Base-by-base conservation (phyloP, 2,113 vertebrate species). In the Dromiciops gliroides region DNA sequence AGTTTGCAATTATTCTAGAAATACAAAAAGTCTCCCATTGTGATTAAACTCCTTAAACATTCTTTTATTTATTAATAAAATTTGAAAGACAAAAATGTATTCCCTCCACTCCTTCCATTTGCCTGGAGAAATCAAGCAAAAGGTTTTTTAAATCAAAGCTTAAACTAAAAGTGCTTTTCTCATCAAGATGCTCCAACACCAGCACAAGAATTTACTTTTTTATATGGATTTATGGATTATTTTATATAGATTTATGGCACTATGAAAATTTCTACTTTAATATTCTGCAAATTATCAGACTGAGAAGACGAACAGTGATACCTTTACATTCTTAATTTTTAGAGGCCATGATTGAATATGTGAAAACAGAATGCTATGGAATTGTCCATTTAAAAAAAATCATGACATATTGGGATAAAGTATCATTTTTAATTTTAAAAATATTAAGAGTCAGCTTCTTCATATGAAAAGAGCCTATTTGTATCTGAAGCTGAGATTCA, bases 401-500 rank as follows among this genome's bases (percentile, higher is more conserved):
- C 16, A 16, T 47, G 95, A 51, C 23, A 90, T 2, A 93, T n/a
- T 49, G 31, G 3, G 37, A 90, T 90, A 91, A 89, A 92, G 56
- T 48, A 89, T 88, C 25, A 16, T 44, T 89, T 94, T 23, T 93
- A 90, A 50, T 93, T 91, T 91, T 67, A 88, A 94, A 93, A 91
- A 95, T 90, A 95, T 95, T 93, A 96, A 96, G 14, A 94, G 89
- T 94, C 51, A 26, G 8, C n/a, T 94, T 95, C 89, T 24, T 94
- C 88, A 89, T 22, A 14, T 90, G 9, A 96, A 95, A 91, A 51
- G 23, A 91, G 23, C 5, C 28, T 1, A 51, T 91, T 95, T 0
- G 0, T 2, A 96, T 23, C 26, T 92, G 52, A 97, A 67, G 28
- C 12, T 95, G 51, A 37, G 93, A 97, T 92, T 95, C 89, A 93